Evolutionary conservation across 2,888 invertebrate genomes (phyloP), one percentile per base, ranked within the genome.

Genomic region (Tortrix viridana): DNA sequence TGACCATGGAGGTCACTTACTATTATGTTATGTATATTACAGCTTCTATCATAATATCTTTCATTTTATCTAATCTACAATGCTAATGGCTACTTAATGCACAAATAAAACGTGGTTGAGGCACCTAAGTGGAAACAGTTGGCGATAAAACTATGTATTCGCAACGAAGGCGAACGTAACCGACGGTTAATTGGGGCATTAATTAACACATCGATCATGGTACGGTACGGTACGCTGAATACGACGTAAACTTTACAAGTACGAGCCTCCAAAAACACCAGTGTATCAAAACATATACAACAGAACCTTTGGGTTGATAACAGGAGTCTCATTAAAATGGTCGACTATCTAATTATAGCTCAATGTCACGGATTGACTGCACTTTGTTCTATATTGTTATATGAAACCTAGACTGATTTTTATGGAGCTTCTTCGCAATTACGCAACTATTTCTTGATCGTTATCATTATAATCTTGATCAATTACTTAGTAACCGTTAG

Each of bases 151-250:
- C 46, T 53, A n/a, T n/a, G n/a, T n/a, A 63, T 58, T 68, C 67
- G 49, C 46, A 47, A 55, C 66, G 69, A 72, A 73, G 70, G 74
- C 65, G 66, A 65, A 54, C 60, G 72, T 74, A 78, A 80, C 75
- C 76, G 74, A 70, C 68, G 66, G 65, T 72, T 77, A 79, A 76
- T 68, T 73, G 70, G 74, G 71, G 73, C 75, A 69, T 74, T 77
- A 74, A 80, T 80, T 77, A 78, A 76, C 68, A 76, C 73, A 77
- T 78, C 73, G 73, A 77, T 80, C 79, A 76, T 68, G 60, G 22
- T 54, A 66, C 56, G 60, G 22, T 54, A 66, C 56, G 61, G 66
- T 66, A 67, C 67, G 60, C 56, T 63, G 60, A 41, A 32, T 47
- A 47, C 48, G 50, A 23, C 26, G 38, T 22, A 47, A 60, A 44